These are phyloP conservation scores for Eclectus roratus DNA, from an alignment of 2,113 vertebrate genomes.

Conservation along the genomic window DNA sequence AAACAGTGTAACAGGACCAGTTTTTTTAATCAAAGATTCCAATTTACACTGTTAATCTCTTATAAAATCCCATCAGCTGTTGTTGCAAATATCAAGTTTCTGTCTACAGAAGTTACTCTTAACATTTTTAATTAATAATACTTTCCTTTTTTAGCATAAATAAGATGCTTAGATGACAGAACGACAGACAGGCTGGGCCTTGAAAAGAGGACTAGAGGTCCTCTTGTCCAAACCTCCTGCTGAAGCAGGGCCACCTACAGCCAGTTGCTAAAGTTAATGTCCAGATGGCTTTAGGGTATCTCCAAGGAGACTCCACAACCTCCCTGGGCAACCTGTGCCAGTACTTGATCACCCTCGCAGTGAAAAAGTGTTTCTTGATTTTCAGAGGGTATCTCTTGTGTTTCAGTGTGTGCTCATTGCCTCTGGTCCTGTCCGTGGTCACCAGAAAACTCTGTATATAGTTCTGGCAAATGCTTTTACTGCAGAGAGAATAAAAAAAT, in stretches of 20 bases:
- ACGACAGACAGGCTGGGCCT: background rate
- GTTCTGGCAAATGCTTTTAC: background rate
- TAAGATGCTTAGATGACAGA: background rate
- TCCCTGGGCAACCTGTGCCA: background rate
- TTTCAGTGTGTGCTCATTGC: background rate
- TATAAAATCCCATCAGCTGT: background rate
- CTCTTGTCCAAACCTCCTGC: background rate
- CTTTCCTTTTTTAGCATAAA: background rate
- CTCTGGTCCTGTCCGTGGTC: background rate
- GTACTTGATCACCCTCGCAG: background rate
- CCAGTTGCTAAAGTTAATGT: background rate
- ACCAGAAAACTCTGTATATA: background rate
- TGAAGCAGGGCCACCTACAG: background rate
- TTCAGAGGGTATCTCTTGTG: background rate
- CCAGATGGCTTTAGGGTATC: background rate
- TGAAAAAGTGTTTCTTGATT: background rate
- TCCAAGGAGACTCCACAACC: background rate
- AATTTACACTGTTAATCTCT: background rate
- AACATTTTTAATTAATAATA: background rate
- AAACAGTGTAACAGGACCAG: background rate
- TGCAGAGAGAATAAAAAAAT: background rate
- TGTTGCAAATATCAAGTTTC: background rate
- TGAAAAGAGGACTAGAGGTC: background rate
- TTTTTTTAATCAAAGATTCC: background rate
- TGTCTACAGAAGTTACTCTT: background rate